Evolutionary conservation across 2,888 invertebrate species (phyloP), one percentile per base, ranked within the genome.

Genomic region (Parnassius glacialis): DNA sequence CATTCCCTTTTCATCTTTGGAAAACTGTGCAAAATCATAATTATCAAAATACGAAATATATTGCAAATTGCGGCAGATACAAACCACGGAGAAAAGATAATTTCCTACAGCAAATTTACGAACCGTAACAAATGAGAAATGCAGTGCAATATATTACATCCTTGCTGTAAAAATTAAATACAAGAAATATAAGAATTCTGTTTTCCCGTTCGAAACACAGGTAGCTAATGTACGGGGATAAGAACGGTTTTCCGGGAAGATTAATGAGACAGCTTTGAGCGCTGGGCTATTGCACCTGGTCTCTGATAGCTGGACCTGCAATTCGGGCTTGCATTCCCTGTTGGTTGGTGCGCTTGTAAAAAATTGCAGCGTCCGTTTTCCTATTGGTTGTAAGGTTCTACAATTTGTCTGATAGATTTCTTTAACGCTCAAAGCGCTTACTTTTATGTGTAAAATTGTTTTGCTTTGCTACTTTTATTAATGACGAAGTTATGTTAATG

Each of bases 191-290:
- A 65, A 61, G 65, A 64, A 62, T 67, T 61, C 61, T 64, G 64
- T 65, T 67, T 62, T 65, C 64, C 65, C 61, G 52, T 63, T 58
- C 62, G 65, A 56, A 62, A 61, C 62, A 50, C 65, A 52, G 62
- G 63, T 62, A 67, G 67, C 69, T 72, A 74, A 75, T 72, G 71
- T 70, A 69, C 70, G 63, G 73, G 71, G 48, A 48, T 71, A 74
- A 75, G 69, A 74, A 69, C 60, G 66, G 67, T 64, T 65, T 68
- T 67, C 61, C 51, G 70, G 67, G 67, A 78, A 86, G 85, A 87
- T 86, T 85, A 86, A 87, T 85, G 86, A 81, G 74, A 64, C 72
- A 76, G 84, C 80, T 83, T 77, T 80, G 80, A 71, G 71, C 75
- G 68, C 64, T 62, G 61, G 68, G 65, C 62, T 54, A 59, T 60